phyloP scores from a whole-genome alignment of 2,113 vertebrate genomes.

The Cyrtonyx montezumae region DNA sequence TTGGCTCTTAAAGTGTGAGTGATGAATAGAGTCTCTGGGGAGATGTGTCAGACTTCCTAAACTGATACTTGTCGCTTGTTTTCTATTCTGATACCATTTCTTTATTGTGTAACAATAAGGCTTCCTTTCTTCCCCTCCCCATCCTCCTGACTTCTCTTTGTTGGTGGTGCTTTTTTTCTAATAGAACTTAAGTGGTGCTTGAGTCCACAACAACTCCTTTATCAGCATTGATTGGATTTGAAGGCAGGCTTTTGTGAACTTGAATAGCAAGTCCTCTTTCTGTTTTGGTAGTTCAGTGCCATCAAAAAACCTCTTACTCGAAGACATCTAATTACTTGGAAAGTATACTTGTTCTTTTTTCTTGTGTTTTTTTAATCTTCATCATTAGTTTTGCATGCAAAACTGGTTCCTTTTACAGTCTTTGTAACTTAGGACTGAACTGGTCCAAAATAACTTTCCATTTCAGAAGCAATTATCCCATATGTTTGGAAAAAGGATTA shows the following conservation, averaged over 20 bases:
- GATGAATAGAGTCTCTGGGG: not conserved
- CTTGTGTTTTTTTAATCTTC: not conserved
- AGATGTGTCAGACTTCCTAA: not conserved
- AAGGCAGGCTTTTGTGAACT: slow-evolving; percentile 12
- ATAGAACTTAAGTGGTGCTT: slow-evolving; percentile 10
- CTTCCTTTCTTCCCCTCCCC: not conserved
- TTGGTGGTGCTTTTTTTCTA: not conserved
- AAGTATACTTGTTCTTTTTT: not conserved
- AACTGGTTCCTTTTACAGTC: not conserved
- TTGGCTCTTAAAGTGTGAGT: rapidly evolving
- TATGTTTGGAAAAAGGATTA: not conserved
- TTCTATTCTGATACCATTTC: not conserved
- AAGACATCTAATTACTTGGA: slow-evolving; percentile 2
- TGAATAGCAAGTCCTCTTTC: not conserved
- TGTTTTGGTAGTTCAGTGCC: not conserved
- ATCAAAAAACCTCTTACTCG: not conserved
- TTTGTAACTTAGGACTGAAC: not conserved
- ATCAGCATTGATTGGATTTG: slow-evolving; percentile 33
- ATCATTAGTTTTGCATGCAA: not conserved
- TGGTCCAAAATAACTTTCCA: not conserved
- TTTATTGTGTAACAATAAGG: not conserved
- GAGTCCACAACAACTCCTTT: not conserved
- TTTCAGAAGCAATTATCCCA: not conserved
- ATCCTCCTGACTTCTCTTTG: not conserved
- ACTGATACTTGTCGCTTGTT: not conserved